Evolutionary conservation across 2,797 vertebrate genomes (phyloP), one percentile per base, ranked within the genome.

Genomic region (Malurus leucopterus): DNA sequence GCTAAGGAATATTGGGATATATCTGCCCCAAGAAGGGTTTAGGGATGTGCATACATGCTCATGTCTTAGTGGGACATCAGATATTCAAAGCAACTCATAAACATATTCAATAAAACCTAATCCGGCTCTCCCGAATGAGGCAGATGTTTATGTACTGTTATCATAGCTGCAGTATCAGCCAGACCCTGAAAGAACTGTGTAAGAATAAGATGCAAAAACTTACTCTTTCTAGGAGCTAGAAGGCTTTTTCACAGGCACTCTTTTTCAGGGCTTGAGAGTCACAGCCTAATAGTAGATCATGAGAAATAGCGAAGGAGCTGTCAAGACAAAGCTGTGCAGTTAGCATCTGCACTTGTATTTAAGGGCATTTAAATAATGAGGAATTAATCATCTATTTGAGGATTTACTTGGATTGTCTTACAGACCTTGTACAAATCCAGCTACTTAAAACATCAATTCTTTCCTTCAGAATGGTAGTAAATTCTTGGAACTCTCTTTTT

Each of bases 351-450:
- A 51, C 46, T 53, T 73, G 62, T 92, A 85, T 80, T 87, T 91
- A 92, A 81, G 29, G 54, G 41, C 73, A 77, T 92, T 90, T 93
- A 71, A 93, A 91, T 92, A 95, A 90, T 70, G 82, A 63, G 50
- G 67, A 88, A 89, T 93, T 95, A 88, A 83, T 93, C 74, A 81
- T 86, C 78, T 94, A 80, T 95, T 84, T 91, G 76, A 92, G 75
- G 90, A 93, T 95, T 94, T 93, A 71, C 83, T 86, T 91, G 80
- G 90, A 93, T 96, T 94, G 86, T 91, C 81, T 91, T 82, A 71
- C 57, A 94, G 86, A 90, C 91, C 78, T 93, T 73, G 76, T 83
- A 93, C 86, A 94, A 93, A 95, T 95, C 89, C 85, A 88, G 87
- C 95, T 90, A 93, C 91, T 95, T 92, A 93, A 91, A 93, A 92